Base-by-base conservation (phyloP, 1,140 invertebrate species). In the Lethocerus indicus region DNA sequence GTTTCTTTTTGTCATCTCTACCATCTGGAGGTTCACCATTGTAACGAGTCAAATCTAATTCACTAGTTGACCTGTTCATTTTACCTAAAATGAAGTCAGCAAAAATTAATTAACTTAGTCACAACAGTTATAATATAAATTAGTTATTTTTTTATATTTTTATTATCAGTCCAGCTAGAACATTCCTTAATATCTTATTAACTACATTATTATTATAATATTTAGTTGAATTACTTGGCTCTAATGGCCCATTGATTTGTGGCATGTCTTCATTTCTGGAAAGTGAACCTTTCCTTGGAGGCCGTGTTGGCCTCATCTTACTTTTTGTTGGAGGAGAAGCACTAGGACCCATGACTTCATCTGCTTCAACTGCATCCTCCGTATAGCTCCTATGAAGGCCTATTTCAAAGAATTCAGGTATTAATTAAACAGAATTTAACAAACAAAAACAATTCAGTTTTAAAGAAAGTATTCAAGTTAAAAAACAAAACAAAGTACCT, bases 301-400 rank as follows among this genome's bases (percentile, higher is more conserved):
- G 83, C 56, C 80, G 67, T 0, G 75, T 60, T 0, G 83, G 82
- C 57, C 72, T 70, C 75, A 75, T 56, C 72, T 62, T 62, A 49
- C 64, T 60, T 52, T 67, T 67, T 21, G 56, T 47, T 23, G 61
- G 52, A 49, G 58, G 50, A 26, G 54, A 37, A 16, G 54, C 49
- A 25, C 44, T 41, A 9, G 65, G 63, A 48, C 66, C 52, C 63
- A 75, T 70, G 53, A 74, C 67, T 55, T 83, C 81, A 53, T 83
- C 81, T 3, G 72, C 71, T 60, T 87, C 83, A 0, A 69, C 74
- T 1, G 71, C 81, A 60, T 87, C 87, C 59, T 91, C 87, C 0
- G 76, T 73, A 64, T 90, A 92, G 61, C 81, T 83, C 49, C 83
- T 68, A 58, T 89, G 83, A 7, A 92, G 66, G 54, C 85, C 83